Conservation (phyloP, 1,140 invertebrate genomes). For the Venustaconcha ellipsiformis region DNA sequence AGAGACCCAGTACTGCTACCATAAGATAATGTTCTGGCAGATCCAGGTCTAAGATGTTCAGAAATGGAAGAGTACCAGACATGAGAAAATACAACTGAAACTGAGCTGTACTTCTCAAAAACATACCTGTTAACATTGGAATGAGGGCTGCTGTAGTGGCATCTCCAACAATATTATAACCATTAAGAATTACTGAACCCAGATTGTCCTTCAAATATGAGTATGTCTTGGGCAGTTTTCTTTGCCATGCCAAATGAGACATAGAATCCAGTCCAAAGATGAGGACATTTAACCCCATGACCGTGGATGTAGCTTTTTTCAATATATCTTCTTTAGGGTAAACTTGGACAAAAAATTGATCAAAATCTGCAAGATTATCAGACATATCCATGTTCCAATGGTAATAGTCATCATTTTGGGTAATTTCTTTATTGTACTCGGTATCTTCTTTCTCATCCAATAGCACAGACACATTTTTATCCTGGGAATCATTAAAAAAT, state of each 20-base stretch:
- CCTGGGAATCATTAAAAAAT: neutral
- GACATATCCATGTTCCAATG: neutral
- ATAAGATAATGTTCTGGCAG: too few species aligned
- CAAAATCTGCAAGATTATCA: conserved; percentile 47
- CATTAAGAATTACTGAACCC: conserved; percentile 48
- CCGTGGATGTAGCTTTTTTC: conserved; percentile 27
- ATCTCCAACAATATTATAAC: conserved; percentile 64
- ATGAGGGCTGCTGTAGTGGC: conserved; percentile 57
- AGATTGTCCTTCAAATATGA: conserved; percentile 47
- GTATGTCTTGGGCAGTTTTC: conserved; percentile 58
- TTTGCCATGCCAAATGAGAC: conserved; percentile 56
- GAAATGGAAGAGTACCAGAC: neutral
- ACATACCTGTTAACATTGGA: conserved; percentile 58
- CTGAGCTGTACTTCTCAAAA: neutral
- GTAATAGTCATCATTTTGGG: neutral
- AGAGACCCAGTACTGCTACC: too few species aligned
- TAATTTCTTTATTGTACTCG: neutral
- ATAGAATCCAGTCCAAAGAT: conserved; percentile 61
- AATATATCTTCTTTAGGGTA: conserved; percentile 48
- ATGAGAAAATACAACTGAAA: neutral
- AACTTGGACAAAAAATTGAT: conserved; percentile 60
- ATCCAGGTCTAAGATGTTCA: too few species aligned
- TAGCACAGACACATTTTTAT: neutral
- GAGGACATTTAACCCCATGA: conserved; percentile 49
- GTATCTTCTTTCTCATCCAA: neutral